Evolutionary conservation across 30 jellyfish, hydroid and myxozoan genomes (phyloP).

Genomic region (Turritopsis rubra): DNA sequence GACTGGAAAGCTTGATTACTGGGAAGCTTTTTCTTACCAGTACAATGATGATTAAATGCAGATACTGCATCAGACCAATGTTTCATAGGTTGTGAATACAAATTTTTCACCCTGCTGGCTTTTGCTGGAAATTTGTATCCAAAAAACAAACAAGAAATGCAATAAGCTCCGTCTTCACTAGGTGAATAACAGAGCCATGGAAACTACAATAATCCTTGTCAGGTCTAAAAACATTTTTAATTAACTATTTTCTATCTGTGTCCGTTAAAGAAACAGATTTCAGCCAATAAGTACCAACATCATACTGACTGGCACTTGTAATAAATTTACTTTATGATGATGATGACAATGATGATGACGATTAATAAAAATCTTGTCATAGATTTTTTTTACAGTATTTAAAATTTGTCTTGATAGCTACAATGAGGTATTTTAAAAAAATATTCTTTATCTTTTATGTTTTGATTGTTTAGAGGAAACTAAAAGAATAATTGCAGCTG

Average conservation of each 20-base stretch:
- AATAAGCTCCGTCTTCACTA: slow-evolving; percentile 50
- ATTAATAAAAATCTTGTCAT: too few relatives aligned
- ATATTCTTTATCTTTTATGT: too few relatives aligned
- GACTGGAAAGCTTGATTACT: background rate
- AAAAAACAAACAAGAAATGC: slow-evolving; percentile 31
- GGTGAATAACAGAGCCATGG: slow-evolving; percentile 50
- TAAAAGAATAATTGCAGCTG: slow-evolving; percentile 78
- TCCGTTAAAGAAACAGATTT: too few relatives aligned
- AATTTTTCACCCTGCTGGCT: background rate
- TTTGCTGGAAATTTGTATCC: slow-evolving; percentile 3
- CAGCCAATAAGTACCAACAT: too few relatives aligned
- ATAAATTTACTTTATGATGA: too few relatives aligned
- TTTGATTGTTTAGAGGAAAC: slow-evolving; percentile 49
- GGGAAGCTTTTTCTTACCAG: background rate
- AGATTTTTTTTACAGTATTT: too few relatives aligned
- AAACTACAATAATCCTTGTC: too few relatives aligned
- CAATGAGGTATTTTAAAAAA: background rate
- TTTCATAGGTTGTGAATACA: background rate
- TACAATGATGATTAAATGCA: background rate
- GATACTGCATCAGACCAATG: slow-evolving; percentile 16
- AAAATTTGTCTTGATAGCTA: background rate
- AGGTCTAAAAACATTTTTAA: too few relatives aligned
- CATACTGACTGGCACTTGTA: too few relatives aligned
- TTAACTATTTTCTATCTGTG: too few relatives aligned
- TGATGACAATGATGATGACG: too few relatives aligned